Conservation (phyloP, 2,113 vertebrate genomes). For the Melospiza georgiana region DNA sequence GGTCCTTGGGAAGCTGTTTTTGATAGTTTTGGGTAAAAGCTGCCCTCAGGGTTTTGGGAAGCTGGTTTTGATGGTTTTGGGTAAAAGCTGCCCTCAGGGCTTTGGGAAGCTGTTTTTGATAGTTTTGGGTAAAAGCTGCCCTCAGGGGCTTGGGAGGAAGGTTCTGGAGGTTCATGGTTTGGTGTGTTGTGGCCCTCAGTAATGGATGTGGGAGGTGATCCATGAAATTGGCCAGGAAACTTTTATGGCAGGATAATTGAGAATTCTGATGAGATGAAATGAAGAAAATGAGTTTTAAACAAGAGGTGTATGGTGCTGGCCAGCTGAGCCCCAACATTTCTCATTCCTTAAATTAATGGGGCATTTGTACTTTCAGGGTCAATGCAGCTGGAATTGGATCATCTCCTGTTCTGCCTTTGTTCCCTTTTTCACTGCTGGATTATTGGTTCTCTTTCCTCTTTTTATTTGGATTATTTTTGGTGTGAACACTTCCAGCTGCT, state of each 20-base stretch:
- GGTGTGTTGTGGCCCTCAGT: not conserved
- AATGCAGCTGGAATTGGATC: not conserved
- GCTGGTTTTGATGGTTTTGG: not conserved
- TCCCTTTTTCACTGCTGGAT: not conserved
- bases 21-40: too few species aligned
- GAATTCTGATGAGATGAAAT: conserved; percentile 2
- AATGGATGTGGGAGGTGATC: conserved; percentile 37
- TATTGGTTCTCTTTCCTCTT: not conserved
- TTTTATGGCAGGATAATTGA: not conserved
- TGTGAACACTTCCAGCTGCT: conserved; percentile 6
- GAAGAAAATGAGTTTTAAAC: conserved; percentile 45
- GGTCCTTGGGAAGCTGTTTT: too few species aligned
- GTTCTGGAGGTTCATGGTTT: not conserved
- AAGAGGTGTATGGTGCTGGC: not conserved
- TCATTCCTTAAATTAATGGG: not conserved
- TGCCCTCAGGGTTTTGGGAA: not conserved
- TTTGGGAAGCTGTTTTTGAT: not conserved
- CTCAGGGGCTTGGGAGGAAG: not conserved
- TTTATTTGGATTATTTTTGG: not conserved
- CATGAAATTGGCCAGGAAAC: conserved; percentile 37
- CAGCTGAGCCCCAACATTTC: not conserved
- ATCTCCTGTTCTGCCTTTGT: not conserved
- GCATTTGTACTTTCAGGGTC: conserved; percentile 20
- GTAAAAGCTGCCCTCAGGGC: not conserved
- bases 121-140: not conserved